Base-by-base conservation (phyloP, 2,888 invertebrate species). In the Sinotaia quadrata region DNA sequence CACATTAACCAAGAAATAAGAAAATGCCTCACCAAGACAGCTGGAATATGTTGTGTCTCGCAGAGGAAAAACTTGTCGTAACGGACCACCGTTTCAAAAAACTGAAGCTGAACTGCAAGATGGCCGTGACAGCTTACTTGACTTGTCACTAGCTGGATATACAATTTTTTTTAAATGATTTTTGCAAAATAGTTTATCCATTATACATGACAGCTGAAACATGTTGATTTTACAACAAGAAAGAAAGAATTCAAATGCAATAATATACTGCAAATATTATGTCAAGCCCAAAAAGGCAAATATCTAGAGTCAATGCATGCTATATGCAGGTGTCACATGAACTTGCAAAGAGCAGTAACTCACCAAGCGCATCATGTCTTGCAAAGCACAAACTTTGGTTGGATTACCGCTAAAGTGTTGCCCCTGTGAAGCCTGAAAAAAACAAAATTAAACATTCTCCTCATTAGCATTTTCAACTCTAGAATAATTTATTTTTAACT, bases 11-110 rank as follows among this genome's bases (percentile, higher is more conserved):
- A 18, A 18, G 10, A 21, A 2, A 10, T 2, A 2, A 29, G 33
- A 34, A 24, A n/a, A 12, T 5, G 4, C 73, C 84, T 80, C 76
- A 89, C 88, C 76, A 91, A 78, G 27, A 89, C 88, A 68, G 87
- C 86, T 18, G 88, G 87, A 68, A 90, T 87, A 75, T 89, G 87
- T 56, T 89, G 86, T 4, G 90, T 87, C 74, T 90, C 89, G 44
- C 85, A 84, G 21, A 82, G 79, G 77, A 91, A 90, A 83, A 90
- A 90, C 78, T 89, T 90, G 72, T 91, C 91, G 75, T 91, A 91
- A 34, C 91, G 88, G n/a, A 87, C 87, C 27, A 89, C 85, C 3
- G 88, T 88, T 80, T 90, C 90, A 79, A 90, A 90, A 81, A 87
- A 91, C 79, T 90, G 89, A 29, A 90, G 79, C 51, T 85, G 83